A percentile compares a stretch with the other conserved stretches of the same genome.
phyloP scores from a whole-genome alignment of 1,140 invertebrate species.

The Leptinotarsa texana region DNA sequence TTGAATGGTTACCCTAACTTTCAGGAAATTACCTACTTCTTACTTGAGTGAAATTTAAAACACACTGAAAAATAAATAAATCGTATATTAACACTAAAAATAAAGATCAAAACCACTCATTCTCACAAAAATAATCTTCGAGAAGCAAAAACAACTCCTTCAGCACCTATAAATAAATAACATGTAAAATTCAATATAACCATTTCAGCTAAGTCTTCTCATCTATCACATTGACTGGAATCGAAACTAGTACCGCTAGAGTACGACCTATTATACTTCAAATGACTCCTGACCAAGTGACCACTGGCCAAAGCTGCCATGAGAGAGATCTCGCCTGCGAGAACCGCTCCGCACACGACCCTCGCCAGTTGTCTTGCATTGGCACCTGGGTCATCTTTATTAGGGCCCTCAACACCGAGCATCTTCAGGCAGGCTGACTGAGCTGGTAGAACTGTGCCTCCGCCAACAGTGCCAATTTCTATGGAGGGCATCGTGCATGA shows the following conservation, averaged over 20 bases:
- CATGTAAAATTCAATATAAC: too few relatives aligned
- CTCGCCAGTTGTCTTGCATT: slow-evolving; percentile 87
- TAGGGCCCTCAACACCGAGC: slow-evolving; percentile 83
- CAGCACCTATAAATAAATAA: too few relatives aligned
- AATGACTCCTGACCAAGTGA: slow-evolving; percentile 93
- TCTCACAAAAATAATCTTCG: too few relatives aligned
- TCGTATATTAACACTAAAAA: too few relatives aligned
- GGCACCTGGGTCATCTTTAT: slow-evolving; percentile 69
- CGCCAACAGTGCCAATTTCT: slow-evolving; percentile 97
- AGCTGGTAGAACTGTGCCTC: slow-evolving; percentile 91
- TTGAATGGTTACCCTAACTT: too few relatives aligned
- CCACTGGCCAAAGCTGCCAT: slow-evolving; percentile 95
- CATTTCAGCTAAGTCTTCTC: neutral
- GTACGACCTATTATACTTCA: slow-evolving; percentile 77
- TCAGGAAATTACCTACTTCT: too few relatives aligned
- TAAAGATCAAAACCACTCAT: too few relatives aligned
- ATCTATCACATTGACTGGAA: neutral
- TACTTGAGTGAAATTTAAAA: too few relatives aligned
- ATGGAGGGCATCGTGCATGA: slow-evolving; percentile 97
- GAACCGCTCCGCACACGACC: slow-evolving; percentile 91
- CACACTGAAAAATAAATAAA: too few relatives aligned
- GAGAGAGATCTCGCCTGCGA: slow-evolving; percentile 95
- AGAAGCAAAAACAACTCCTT: too few relatives aligned
- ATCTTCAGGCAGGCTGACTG: slow-evolving; percentile 91
- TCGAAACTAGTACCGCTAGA: slow-evolving; percentile 30